These are phyloP conservation scores for Labeo calbasu DNA, from an alignment of 2,797 vertebrate genomes.

Conservation along the genomic window DNA sequence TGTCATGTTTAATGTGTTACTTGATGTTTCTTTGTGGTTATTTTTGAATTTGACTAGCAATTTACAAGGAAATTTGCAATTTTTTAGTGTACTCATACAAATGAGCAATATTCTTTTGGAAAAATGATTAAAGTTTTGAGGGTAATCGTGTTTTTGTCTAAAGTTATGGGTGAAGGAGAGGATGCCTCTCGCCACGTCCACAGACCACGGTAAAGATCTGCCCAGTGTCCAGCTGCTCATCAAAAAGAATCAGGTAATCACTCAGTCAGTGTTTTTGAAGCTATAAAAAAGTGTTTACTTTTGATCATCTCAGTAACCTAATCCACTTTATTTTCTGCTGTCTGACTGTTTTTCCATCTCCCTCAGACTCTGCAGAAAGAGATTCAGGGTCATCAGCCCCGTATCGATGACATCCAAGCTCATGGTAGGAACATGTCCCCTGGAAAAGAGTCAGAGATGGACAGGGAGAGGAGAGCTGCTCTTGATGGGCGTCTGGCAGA, in stretches of 20 bases:
- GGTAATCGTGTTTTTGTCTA: conserved; percentile 4
- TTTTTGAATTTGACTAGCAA: too few species aligned
- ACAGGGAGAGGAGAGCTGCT: conserved; percentile 75
- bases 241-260: conserved; percentile 92
- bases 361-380: conserved; percentile 92
- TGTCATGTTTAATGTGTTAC: background rate
- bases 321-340: background rate
- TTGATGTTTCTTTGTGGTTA: background rate
- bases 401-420: conserved; percentile 86
- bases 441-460: conserved; percentile 67
- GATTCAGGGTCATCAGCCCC: conserved; percentile 92
- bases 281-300: background rate
- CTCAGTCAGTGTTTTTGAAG: background rate
- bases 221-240: conserved; percentile 92
- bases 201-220: conserved; percentile 91
- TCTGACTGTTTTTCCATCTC: background rate
- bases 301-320: background rate
- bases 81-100: background rate
- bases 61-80: too few species aligned
- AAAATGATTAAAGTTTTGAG: background rate
- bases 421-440: conserved; percentile 76
- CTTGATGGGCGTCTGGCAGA: conserved; percentile 80
- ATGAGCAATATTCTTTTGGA: background rate
- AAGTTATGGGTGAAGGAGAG: conserved; percentile 93
- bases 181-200: conserved; percentile 87